Evolutionary conservation across 2,888 invertebrate species (phyloP), one percentile per base, ranked within the genome.

Genomic region (Caenorhabditis sp.): DNA sequence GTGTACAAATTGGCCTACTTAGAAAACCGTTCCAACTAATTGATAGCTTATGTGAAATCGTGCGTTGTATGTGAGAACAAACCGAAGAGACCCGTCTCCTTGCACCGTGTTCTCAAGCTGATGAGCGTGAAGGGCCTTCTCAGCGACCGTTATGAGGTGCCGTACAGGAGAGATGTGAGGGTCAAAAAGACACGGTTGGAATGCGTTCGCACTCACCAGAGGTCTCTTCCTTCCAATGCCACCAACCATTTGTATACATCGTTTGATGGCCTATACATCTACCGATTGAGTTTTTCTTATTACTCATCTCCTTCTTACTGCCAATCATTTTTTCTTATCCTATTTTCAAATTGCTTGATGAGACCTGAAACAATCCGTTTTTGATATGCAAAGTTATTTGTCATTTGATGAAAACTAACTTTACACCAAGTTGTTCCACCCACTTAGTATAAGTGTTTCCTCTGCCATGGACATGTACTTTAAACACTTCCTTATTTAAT

Each of bases 191-290:
- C 74, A 65, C 65, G 65, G 58, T 65, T 56, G 74, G 74, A 65
- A 65, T 58, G 65, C 74, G 74, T 74, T 74, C 74, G 62, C 71
- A 72, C 71, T 56, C 44, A 18, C 9, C 37, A 47, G 37, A 40
- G 35, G 44, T 47, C 37, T 13, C 72, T 55, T n/a, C n/a, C 64
- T 64, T 44, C 32, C 56, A 50, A 37, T 47, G 8, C 53, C 40
- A 32, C 44, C 32, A 40, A 71, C 72, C 72, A 72, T 72, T 72
- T 72, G 72, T 72, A 72, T 72, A 74, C 51, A 74, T 65, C 74
- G 67, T 76, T 60, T 67, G 76, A n/a, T 76, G 67, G 61, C 76
- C 76, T 76, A 67, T 61, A 67, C 76, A 76, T 76, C 76, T 76
- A 61, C 61, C 61, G 60, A 67, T 67, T 61, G 60, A 53, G 76